phyloP scores from a whole-genome alignment of 2,888 invertebrate species.

The Caenorhabditis macrosperma region DNA sequence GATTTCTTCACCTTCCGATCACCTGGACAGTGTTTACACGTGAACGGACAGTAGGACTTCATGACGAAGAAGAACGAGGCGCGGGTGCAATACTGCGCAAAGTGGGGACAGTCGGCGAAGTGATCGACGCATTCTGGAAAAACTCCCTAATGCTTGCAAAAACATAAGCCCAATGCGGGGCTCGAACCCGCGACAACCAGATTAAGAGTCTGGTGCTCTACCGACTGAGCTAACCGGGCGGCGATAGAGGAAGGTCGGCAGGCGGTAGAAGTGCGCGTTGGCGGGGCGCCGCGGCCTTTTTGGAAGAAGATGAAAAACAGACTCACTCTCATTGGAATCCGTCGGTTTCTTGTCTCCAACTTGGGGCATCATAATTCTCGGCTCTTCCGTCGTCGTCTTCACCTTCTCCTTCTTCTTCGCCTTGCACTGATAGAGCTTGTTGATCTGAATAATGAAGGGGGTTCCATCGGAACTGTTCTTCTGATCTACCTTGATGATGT shows the following conservation, averaged over 20 bases:
- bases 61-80: slow-evolving; percentile 79
- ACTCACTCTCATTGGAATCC: slow-evolving; percentile 46
- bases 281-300: background rate
- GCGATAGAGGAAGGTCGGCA: background rate
- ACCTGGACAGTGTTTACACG: slow-evolving; percentile 72
- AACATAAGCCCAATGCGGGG: slow-evolving; percentile 76
- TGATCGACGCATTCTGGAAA: slow-evolving; percentile 77
- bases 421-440: slow-evolving; percentile 65
- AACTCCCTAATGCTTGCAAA: background rate
- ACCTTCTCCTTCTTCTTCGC: slow-evolving; percentile 52
- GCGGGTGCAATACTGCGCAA: slow-evolving; percentile 77
- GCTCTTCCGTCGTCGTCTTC: slow-evolving; percentile 19
- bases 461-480: background rate
- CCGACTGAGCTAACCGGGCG: slow-evolving; percentile 79
- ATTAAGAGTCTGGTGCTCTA: slow-evolving; percentile 80
- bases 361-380: slow-evolving; percentile 9
- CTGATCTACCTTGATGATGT: slow-evolving; percentile 74
- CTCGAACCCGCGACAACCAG: slow-evolving; percentile 79
- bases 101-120: slow-evolving; percentile 79
- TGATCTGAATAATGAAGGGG: slow-evolving; percentile 51
- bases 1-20: slow-evolving; percentile 32
- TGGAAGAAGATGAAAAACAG: background rate
- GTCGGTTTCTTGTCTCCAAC: slow-evolving; percentile 34
- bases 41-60: slow-evolving; percentile 79
- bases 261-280: background rate